Base-by-base conservation (phyloP, 1,140 invertebrate species). In the Dryas iulia region DNA sequence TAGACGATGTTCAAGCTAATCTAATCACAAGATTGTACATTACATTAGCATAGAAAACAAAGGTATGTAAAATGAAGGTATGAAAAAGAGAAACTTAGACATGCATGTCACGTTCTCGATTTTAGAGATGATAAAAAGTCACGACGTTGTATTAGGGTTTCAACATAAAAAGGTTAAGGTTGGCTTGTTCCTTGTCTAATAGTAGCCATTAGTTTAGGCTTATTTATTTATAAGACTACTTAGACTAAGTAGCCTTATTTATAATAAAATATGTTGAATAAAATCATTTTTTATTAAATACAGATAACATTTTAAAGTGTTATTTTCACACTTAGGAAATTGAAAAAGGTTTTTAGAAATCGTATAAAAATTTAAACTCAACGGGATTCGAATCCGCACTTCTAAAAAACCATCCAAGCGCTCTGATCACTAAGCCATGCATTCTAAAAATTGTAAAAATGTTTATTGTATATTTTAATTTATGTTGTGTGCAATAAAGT, bases 101-200 rank as follows among this genome's bases (percentile, higher is more conserved):
- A 56, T 56, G 39, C 53, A 56, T 26, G n/a, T 56, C 53, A 56
- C 53, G 53, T 56, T 26, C 23, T 56, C 24, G 53, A 56, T 56
- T 56, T 56, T 56, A 56, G 53, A 25, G 24, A 56, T 56, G 24
- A 25, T 56, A 56, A 56, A 56, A 56, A 56, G 53, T 56, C 53
- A 56, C 53, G 53, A 56, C 53, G 12, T 56, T 12, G 53, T 56
- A 56, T 56, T 56, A 56, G 53, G 24, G 24, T 24, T 26, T 14
- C 53, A 8, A 25, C 53, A 25, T 56, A 56, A 56, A 56, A 56
- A 56, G 53, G 53, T 56, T 56, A 56, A 56, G 53, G 53, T 56
- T 26, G 1, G 53, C 25, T 56, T 21, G 6, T 25, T 24, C 7
- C 21, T 35, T 47, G 39, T 18, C 39, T 47, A 47, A 47, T 47